These are phyloP conservation scores for Gymnosoma rotundatum DNA, from an alignment of 2,888 invertebrate species.

Conservation along the genomic window DNA sequence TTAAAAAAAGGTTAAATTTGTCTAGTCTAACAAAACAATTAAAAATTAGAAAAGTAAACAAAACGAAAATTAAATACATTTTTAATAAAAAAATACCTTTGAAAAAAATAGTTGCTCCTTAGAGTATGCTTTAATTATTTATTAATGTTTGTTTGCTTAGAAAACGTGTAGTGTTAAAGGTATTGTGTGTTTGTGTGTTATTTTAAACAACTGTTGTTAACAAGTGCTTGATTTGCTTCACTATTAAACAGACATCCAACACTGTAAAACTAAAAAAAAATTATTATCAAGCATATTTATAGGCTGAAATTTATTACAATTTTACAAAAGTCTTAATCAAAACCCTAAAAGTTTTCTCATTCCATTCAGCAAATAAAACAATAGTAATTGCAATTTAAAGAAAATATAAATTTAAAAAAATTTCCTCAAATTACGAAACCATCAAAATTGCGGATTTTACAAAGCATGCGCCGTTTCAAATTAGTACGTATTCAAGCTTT, in stretches of 20 bases:
- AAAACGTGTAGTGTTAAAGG: slow-evolving; percentile 18
- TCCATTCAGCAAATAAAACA: neutral
- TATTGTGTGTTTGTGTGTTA: slow-evolving; percentile 12
- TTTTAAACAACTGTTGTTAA: slow-evolving; percentile 51
- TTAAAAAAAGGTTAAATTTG: slow-evolving; percentile 6
- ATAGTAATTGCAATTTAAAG: neutral
- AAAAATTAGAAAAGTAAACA: slow-evolving; percentile 31
- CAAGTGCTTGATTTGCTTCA: slow-evolving; percentile 48
- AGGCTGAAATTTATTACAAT: slow-evolving; percentile 3
- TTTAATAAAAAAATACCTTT: neutral
- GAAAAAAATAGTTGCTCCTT: neutral
- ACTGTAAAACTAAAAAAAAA: neutral
- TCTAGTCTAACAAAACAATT: neutral
- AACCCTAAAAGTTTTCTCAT: neutral
- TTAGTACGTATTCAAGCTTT: slow-evolving; percentile 61
- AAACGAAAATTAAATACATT: neutral
- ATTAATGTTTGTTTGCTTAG: neutral
- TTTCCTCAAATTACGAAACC: slow-evolving; percentile 66
- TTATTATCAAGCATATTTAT: slow-evolving; percentile 32
- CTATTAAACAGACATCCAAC: neutral
- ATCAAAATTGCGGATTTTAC: slow-evolving; percentile 70
- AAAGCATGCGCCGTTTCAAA: slow-evolving; percentile 70
- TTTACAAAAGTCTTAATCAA: neutral
- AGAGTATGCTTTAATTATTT: slow-evolving; percentile 38
- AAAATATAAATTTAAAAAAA: slow-evolving; percentile 49